A percentile compares a stretch with the other conserved stretches of the same genome.
These are phyloP conservation scores for Eurystomus gularis DNA, from an alignment of 2,113 vertebrate species.

Conservation along the genomic window DNA sequence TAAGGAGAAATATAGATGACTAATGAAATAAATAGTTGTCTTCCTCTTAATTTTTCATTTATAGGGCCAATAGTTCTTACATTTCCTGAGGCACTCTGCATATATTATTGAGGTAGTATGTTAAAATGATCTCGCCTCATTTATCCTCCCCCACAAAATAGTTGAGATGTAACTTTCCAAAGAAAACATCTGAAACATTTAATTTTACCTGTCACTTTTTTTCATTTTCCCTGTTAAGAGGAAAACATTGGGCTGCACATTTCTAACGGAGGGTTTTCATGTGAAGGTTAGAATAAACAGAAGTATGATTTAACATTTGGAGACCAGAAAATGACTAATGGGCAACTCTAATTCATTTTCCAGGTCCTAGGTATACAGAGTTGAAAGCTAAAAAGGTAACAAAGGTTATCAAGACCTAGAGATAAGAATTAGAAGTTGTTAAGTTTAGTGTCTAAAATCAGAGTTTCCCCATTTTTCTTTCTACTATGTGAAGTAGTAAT, in stretches of 20 bases:
- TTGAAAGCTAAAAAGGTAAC: conserved; percentile 30
- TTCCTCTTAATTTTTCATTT: conserved; percentile 53
- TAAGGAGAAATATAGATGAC: conserved; percentile 42
- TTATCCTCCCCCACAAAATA: conserved; percentile 62
- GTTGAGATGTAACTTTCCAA: conserved; percentile 49
- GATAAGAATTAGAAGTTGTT: conserved; percentile 55
- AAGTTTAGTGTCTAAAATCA: conserved; percentile 48
- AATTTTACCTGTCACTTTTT: conserved; percentile 44
- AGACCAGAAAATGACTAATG: conserved; percentile 31
- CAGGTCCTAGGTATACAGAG: not conserved
- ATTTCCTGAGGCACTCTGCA: conserved; percentile 44
- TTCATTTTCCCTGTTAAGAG: conserved; percentile 16
- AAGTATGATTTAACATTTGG: conserved; percentile 52
- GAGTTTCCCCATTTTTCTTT: conserved; percentile 54
- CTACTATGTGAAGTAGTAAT: conserved; percentile 15
- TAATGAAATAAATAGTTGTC: conserved; percentile 67
- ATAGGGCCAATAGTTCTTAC: conserved; percentile 19
- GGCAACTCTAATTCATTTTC: conserved; percentile 36
- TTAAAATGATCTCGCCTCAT: conserved; percentile 64
- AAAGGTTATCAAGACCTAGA: conserved; percentile 46
- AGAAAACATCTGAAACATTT: conserved; percentile 61
- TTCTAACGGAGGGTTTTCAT: conserved; percentile 49
- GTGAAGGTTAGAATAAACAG: conserved; percentile 57
- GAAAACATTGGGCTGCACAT: conserved; percentile 32
- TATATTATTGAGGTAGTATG: conserved; percentile 57